A percentile compares a stretch with the other conserved stretches of the same genome.
phyloP scores from a whole-genome alignment of 2,888 invertebrate genomes.

The Eilema depressum region DNA sequence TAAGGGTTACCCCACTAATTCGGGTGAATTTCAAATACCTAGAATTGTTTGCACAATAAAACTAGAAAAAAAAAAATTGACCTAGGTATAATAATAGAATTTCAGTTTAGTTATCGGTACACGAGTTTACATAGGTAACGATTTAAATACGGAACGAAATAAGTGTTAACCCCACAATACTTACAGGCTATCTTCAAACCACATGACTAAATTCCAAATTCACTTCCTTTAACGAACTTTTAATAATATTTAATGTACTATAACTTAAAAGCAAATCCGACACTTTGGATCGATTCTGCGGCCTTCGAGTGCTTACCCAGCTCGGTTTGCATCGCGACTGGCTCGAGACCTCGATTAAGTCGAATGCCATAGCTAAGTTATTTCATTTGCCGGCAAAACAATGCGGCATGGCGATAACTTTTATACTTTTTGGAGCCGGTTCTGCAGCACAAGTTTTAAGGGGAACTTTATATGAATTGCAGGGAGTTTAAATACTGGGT shows the following conservation, averaged over 20 bases:
- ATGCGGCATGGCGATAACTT: constrained; percentile 15
- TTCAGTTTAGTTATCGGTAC: no score
- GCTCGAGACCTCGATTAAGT: constrained; percentile 30
- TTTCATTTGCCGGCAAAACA: constrained; percentile 40
- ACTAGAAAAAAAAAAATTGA: no score
- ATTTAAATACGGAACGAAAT: no score
- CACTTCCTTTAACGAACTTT: neutral
- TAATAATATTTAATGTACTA: neutral
- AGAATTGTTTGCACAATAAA: no score
- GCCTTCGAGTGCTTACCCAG: constrained; percentile 19
- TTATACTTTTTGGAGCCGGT: constrained; percentile 13
- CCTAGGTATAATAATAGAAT: no score
- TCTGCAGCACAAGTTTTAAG: constrained; percentile 5
- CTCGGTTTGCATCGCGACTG: constrained; percentile 20
- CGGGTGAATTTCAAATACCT: no score
- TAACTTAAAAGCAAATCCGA: neutral
- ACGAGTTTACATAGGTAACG: no score
- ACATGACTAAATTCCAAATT: constrained; percentile 7
- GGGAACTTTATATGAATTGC: neutral
- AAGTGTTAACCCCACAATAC: neutral
- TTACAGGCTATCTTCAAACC: constrained; percentile 9
- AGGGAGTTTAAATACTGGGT: neutral
- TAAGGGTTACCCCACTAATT: no score
- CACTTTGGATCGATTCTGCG: constrained; percentile 21
- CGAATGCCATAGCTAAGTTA: constrained; percentile 39